Conservation (phyloP, 1,140 invertebrate species). For the Zaprionus africanus region DNA sequence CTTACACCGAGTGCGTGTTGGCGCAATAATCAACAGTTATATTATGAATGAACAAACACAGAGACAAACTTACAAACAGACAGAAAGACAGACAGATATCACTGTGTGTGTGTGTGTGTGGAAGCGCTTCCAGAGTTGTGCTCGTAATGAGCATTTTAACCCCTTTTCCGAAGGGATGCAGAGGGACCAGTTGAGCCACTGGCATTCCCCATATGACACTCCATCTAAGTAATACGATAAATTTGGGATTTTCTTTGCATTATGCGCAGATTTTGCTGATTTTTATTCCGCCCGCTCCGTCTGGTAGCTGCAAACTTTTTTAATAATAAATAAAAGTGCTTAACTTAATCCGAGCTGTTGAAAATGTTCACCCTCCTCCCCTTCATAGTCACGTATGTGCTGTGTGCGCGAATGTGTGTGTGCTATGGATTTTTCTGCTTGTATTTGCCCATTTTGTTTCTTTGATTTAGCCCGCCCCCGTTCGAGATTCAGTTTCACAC, state of each 20-base stretch:
- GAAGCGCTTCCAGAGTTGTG: slow-evolving; percentile 16
- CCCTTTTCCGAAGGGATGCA: slow-evolving; percentile 43
- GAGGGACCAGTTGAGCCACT: slow-evolving; percentile 18
- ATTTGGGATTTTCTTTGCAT: slow-evolving; percentile 79
- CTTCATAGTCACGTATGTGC: not conserved
- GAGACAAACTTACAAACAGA: slow-evolving; percentile 26
- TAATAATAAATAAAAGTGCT: slow-evolving; percentile 82
- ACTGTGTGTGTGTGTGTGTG: not conserved
- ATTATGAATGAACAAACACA: slow-evolving; percentile 77
- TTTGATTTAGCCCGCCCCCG: slow-evolving; percentile 65
- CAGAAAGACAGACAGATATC: slow-evolving; percentile 1
- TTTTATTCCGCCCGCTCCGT: slow-evolving; percentile 11
- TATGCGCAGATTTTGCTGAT: slow-evolving; percentile 76
- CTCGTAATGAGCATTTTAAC: slow-evolving; percentile 73
- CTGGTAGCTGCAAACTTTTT: slow-evolving; percentile 67
- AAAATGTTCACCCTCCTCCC: slow-evolving; percentile 33
- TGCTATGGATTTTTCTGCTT: slow-evolving; percentile 53
- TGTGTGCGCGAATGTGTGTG: slow-evolving; percentile 17
- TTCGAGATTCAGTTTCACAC: slow-evolving; percentile 8
- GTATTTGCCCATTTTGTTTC: slow-evolving; percentile 71
- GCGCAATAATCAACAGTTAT: slow-evolving; percentile 81
- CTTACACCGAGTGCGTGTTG: slow-evolving; percentile 77
- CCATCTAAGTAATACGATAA: slow-evolving; percentile 78
- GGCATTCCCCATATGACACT: slow-evolving; percentile 59
- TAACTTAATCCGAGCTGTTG: slow-evolving; percentile 74